Evolutionary conservation across 2,113 vertebrate genomes (phyloP), one percentile per base, ranked within the genome.

Genomic region (Sturnus vulgaris): DNA sequence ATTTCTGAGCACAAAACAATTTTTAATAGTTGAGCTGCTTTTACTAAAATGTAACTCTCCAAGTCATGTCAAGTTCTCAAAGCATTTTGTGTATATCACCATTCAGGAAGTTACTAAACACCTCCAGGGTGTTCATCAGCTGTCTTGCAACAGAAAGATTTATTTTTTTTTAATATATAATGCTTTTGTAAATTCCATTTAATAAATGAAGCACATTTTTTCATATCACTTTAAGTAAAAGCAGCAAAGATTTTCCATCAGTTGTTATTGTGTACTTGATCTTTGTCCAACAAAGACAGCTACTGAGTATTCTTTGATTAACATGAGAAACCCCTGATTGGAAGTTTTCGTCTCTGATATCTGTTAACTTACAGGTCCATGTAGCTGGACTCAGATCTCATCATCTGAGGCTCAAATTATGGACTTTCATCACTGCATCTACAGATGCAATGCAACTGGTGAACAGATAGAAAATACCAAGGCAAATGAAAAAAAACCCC

Each of bases 111-210:
- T 60, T 65, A 25, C 59, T 85, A 37, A 96, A 93, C 44, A 95
- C 69, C 92, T 96, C 71, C 69, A 90, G 83, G 78, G 68, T 95
- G 79, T 90, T 94, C 77, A 92, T 95, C 80, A 93, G 33, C 64
- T 97, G 52, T 86, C 93, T 94, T 81, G 4, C 35, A 87, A 72
- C 49, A 79, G 44, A 91, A 79, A 70, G 46, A 89, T 92, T 72
- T 93, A 28, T 88, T 90, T 94, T 71, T 22, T 39, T 80, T 46
- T 7, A 12, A 14, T 86, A 86, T 93, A 65, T 55, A 93, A 93
- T 57, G 30, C 12, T 53, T 92, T 87, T 96, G 85, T 86, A 96
- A 96, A 92, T 93, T 95, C 31, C 24, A 63, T 55, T 95, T 88
- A 61, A 86, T 71, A 66, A 93, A 91, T 73, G 18, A 50, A 82